phyloP scores from a whole-genome alignment of 1,140 invertebrate genomes.

The Conopomorpha cramerella region DNA sequence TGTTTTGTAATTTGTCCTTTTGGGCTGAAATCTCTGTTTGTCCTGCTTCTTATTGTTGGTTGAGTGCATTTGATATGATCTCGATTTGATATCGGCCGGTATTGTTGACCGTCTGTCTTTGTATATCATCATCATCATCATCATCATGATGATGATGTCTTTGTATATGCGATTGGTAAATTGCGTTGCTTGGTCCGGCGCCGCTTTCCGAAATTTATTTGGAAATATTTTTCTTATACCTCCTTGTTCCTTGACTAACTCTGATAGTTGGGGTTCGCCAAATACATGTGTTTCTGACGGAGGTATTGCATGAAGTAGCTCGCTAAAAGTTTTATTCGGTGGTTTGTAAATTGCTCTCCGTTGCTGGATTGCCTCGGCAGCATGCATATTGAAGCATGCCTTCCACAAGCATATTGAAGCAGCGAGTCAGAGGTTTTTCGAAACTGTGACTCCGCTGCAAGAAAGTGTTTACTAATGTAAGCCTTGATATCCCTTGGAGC shows the following conservation, averaged over 20 bases:
- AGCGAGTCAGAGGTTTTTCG: neutral
- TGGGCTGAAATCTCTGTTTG: neutral
- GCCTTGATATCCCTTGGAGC: constrained; percentile 1
- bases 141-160: no score
- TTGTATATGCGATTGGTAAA: no score
- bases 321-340: neutral
- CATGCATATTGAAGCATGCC: no score
- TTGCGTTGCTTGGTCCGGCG: neutral
- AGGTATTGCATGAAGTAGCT: neutral
- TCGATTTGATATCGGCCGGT: neutral
- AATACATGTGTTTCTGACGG: neutral
- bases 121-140: no score
- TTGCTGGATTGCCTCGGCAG: constrained; percentile 4
- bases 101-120: neutral
- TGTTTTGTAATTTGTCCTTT: neutral
- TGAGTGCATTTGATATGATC: neutral
- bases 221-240: constrained; percentile 1
- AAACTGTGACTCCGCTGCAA: constrained; percentile 1
- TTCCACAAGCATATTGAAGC: constrained; percentile 4
- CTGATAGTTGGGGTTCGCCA: neutral
- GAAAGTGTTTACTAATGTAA: neutral
- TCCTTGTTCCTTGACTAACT: neutral
- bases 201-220: no score
- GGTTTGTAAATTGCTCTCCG: neutral
- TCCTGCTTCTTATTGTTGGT: no score